These are phyloP conservation scores for Nothura maculosa DNA, from an alignment of 2,797 vertebrate species.

Conservation along the genomic window DNA sequence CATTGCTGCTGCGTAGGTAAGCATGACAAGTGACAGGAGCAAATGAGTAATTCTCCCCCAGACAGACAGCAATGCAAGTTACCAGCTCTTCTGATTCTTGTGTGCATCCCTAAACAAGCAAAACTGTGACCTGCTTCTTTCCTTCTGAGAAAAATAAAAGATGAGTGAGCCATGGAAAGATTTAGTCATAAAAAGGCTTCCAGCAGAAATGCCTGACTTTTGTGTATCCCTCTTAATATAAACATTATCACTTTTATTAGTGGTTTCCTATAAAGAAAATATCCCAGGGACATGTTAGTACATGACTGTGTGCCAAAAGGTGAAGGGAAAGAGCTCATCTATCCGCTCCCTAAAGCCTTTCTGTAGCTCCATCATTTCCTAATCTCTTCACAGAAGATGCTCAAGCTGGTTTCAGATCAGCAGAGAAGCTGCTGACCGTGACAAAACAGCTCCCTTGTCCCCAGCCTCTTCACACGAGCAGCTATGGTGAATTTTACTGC, in stretches of 20 bases:
- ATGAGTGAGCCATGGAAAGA: neutral
- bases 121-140: neutral
- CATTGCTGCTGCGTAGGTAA: conserved; percentile 32
- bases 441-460: neutral
- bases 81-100: neutral
- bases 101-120: neutral
- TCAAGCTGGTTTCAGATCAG: neutral
- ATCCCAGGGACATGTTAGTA: neutral
- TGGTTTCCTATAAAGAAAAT: neutral
- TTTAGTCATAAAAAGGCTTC: neutral
- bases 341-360: neutral
- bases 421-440: neutral
- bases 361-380: neutral
- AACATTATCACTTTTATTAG: neutral
- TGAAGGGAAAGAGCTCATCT: conserved; percentile 12
- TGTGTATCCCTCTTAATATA: neutral
- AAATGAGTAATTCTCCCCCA: conserved; percentile 6
- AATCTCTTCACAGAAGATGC: neutral
- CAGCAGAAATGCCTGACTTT: neutral
- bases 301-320: neutral
- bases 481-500: neutral
- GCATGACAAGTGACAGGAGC: neutral
- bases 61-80: neutral
- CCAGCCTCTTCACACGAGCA: neutral
- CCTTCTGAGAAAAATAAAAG: neutral